Base-by-base conservation (phyloP, 1,140 invertebrate genomes). In the Augochlora pura region DNA sequence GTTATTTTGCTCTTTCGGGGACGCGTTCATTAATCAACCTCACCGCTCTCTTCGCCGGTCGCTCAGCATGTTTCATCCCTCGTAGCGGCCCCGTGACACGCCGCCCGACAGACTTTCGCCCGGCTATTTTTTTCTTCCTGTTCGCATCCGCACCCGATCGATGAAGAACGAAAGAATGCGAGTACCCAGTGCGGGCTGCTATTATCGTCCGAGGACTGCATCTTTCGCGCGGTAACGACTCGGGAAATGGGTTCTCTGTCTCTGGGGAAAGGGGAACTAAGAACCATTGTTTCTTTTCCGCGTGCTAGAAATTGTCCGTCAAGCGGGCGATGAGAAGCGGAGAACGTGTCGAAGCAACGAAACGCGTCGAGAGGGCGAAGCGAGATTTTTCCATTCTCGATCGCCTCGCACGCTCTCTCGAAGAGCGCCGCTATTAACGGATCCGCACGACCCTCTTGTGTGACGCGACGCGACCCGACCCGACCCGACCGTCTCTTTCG, bases 21-120 rank as follows among this genome's bases (percentile, higher is more conserved):
- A 84, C 84, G 87, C 85, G 85, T 90, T 90, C 90, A 92, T 92
- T 91, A 92, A 92, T 92, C 91, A 91, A 91, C 75, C 86, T 71
- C 67, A 74, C 73, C 80, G 64, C 82, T 75, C 84, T 86, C 89
- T 86, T 86, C 85, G 77, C 81, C 77, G 78, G 70, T 86, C 87
- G 83, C 80, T 83, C 81, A 83, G 89, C 87, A 88, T 91, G 91
- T 91, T 91, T 90, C 89, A 89, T 88, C 83, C 84, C 71, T 70
- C 54, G 80, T 80, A 77, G 72, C 83, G 66, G 72, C 59, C 21
- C 42, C 64, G 79, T 78, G 80, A 87, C 81, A 87, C 59, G 83
- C 85, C 66, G 70, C 77, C 76, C 71, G 77, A 77, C 83, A 80
- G 77, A 75, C 77, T 64, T 59, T 68, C 65, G 65, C 76, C 73